Conservation (phyloP, 2,797 vertebrate genomes). For the Picus viridis region DNA sequence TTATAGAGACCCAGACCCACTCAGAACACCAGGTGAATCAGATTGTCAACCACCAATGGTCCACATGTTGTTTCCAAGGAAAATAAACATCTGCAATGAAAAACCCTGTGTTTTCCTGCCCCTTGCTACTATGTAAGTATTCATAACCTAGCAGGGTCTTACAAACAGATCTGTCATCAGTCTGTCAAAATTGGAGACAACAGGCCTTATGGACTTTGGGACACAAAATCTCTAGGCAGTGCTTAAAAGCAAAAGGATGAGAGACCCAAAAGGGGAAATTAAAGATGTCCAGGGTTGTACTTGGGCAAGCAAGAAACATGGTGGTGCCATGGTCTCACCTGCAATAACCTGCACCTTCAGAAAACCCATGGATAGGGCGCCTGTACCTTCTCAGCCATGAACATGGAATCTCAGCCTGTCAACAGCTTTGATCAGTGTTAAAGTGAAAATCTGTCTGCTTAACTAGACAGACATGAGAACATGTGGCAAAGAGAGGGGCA, state of each 20-base stretch:
- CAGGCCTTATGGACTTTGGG: neutral
- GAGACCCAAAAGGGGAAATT: neutral
- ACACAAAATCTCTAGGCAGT: neutral
- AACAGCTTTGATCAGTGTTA: neutral
- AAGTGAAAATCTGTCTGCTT: neutral
- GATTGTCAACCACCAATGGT: neutral
- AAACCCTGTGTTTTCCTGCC: accelerated
- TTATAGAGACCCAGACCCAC: neutral
- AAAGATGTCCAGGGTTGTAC: neutral
- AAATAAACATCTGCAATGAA: neutral
- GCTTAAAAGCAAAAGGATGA: neutral
- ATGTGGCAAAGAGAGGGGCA: neutral
- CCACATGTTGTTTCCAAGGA: accelerated
- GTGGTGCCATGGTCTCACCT: neutral
- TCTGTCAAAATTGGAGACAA: neutral
- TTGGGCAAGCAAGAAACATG: neutral
- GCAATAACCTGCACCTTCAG: neutral
- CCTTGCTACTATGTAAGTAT: neutral
- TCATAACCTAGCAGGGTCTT: neutral
- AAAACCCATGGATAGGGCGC: too few relatives aligned
- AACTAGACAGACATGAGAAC: neutral
- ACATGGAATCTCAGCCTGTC: neutral
- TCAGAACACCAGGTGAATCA: neutral
- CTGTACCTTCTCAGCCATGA: neutral
- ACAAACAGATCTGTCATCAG: neutral